Evolutionary conservation across 2,888 invertebrate genomes (phyloP).

Genomic region (Scaptomyza tumidula): DNA sequence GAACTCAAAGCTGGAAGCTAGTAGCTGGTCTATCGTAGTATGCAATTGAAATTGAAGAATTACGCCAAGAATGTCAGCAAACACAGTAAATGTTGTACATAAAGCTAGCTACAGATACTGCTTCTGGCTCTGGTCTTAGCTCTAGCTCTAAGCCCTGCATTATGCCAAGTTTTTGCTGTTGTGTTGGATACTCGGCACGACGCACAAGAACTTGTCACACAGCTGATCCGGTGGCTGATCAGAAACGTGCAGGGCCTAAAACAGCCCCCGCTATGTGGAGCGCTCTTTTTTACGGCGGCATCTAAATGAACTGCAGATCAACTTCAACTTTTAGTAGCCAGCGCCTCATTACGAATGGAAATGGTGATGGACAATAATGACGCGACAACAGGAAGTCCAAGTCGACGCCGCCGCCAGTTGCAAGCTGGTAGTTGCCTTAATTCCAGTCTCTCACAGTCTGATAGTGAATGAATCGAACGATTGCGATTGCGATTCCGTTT

Average conservation of each 20-base stretch:
- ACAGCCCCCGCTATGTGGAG: constrained; percentile 62
- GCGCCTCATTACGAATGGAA: constrained; percentile 81
- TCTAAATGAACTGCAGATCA: constrained; percentile 80
- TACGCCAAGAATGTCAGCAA: constrained; percentile 81
- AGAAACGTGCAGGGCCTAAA: constrained; percentile 46
- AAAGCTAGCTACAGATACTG: constrained; percentile 21
- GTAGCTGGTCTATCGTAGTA: constrained; percentile 69
- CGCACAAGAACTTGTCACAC: constrained; percentile 66
- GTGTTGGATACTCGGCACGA: constrained; percentile 17
- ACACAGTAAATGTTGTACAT: constrained; percentile 79
- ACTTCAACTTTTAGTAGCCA: constrained; percentile 76
- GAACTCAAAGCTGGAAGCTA: constrained; percentile 17
- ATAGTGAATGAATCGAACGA: constrained; percentile 44
- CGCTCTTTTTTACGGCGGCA: constrained; percentile 61
- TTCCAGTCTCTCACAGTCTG: constrained; percentile 9
- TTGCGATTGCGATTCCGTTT: constrained; percentile 40
- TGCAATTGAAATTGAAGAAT: constrained; percentile 84
- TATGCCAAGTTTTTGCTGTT: constrained; percentile 52
- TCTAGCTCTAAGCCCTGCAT: constrained; percentile 50
- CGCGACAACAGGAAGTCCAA: constrained; percentile 83
- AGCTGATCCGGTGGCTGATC: constrained; percentile 68
- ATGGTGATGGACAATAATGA: constrained; percentile 83
- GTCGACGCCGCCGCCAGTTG: constrained; percentile 25
- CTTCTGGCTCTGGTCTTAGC: background rate
- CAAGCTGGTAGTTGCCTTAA: background rate